Percentiles rank a stretch among this genome's conserved stretches.
Conservation (phyloP, 2,113 vertebrate genomes). For the Phalacrocorax brasilianus region DNA sequence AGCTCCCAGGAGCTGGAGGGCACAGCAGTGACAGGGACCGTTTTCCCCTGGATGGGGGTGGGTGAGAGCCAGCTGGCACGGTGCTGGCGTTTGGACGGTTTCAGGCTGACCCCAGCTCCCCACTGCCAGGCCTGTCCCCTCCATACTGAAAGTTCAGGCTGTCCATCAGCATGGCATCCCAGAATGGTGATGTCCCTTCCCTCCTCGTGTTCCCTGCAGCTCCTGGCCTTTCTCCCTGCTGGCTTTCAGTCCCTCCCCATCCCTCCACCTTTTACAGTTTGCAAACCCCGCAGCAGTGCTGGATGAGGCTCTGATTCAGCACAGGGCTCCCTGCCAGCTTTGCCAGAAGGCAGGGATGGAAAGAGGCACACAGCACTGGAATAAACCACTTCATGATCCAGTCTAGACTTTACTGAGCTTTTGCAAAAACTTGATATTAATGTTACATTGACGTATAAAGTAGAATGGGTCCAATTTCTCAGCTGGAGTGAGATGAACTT, state of each 20-base stretch:
- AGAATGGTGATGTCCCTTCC: not conserved
- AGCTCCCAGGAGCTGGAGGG: not conserved
- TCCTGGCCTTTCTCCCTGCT: not conserved
- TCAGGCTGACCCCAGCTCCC: not conserved
- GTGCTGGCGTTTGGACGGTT: not conserved
- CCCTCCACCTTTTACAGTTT: not conserved
- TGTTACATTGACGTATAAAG: conserved; percentile 55
- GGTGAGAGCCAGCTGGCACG: not conserved
- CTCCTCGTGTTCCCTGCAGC: not conserved
- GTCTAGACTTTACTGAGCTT: conserved; percentile 58
- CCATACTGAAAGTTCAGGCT: not conserved
- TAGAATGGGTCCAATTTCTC: conserved; percentile 35
- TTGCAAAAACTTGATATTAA: conserved; percentile 60
- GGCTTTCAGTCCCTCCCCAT: not conserved
- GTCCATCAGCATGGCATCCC: not conserved
- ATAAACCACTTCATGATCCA: conserved; percentile 20
- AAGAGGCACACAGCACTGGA: not conserved
- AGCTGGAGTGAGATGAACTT: conserved; percentile 44
- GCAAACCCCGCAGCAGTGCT: not conserved
- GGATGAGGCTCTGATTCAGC: conserved; percentile 11
- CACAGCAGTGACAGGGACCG: not conserved
- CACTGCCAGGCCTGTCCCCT: not conserved
- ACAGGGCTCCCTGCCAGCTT: not conserved
- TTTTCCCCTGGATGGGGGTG: not conserved
- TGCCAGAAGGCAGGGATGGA: not conserved